Conservation (phyloP, 2,888 invertebrate species). For the Allolobophora icterica region DNA sequence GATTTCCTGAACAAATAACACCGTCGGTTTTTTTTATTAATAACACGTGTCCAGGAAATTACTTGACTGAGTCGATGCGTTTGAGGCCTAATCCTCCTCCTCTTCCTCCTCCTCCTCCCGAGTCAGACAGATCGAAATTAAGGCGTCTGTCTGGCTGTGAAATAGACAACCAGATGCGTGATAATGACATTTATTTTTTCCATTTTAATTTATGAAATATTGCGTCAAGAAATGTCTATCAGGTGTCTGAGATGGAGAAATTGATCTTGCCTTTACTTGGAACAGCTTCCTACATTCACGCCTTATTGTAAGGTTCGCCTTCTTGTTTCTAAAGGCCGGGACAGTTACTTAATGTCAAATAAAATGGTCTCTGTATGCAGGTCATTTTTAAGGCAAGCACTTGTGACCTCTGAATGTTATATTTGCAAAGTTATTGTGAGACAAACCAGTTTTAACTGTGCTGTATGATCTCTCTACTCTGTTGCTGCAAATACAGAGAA, state of each 20-base stretch:
- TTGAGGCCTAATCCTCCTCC: not conserved
- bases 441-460: too few species aligned
- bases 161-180: not conserved
- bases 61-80: not conserved
- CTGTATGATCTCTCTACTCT: too few species aligned
- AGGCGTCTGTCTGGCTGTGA: not conserved
- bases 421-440: too few species aligned
- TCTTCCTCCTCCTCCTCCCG: too few species aligned
- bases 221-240: not conserved
- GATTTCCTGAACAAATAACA: conserved; percentile 1
- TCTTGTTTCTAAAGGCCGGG: too few species aligned
- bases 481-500: too few species aligned
- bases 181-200: not conserved
- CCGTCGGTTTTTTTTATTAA: not conserved
- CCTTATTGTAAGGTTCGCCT: not conserved
- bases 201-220: not conserved
- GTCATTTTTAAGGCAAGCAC: not conserved
- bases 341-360: not conserved
- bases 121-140: not conserved
- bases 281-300: not conserved
- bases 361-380: not conserved
- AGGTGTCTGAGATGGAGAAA: not conserved
- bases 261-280: not conserved
- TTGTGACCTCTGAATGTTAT: too few species aligned
- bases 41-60: not conserved